A percentile compares a stretch with the other conserved stretches of the same genome.
These are phyloP conservation scores for Halictus quadricinctus DNA, from an alignment of 2,888 invertebrate species.

Conservation along the genomic window DNA sequence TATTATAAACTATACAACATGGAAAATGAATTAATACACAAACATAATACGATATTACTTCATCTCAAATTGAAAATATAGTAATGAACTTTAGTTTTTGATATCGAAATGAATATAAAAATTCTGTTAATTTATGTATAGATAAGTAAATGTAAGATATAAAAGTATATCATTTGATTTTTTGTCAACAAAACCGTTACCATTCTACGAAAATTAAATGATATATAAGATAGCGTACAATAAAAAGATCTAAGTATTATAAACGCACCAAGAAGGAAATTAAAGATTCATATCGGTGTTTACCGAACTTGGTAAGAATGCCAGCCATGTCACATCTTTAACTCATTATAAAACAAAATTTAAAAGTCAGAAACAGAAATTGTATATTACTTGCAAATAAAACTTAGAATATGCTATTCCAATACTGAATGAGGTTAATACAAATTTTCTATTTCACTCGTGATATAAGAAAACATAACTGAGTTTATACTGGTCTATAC, in stretches of 20 bases:
- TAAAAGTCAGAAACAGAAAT: neutral
- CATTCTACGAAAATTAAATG: neutral
- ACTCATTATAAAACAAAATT: neutral
- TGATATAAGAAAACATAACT: neutral
- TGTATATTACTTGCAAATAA: neutral
- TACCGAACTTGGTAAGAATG: slow-evolving; percentile 68
- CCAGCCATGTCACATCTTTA: slow-evolving; percentile 70
- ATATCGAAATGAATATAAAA: neutral
- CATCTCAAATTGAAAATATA: neutral
- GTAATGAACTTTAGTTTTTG: neutral
- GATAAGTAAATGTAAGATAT: neutral
- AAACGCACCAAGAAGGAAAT: slow-evolving; percentile 74
- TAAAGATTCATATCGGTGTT: slow-evolving; percentile 63
- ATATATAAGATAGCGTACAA: neutral
- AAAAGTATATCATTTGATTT: neutral
- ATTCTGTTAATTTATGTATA: neutral
- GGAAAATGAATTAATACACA: neutral
- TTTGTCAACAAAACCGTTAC: neutral
- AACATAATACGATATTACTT: neutral
- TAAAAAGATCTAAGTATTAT: slow-evolving; percentile 17
- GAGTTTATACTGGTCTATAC: neutral
- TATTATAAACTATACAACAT: neutral
- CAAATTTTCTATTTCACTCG: neutral
- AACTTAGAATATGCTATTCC: neutral
- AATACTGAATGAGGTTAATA: neutral